These are phyloP conservation scores for Macrosiphum euphorbiae DNA, from an alignment of 2,888 invertebrate genomes.

Conservation along the genomic window DNA sequence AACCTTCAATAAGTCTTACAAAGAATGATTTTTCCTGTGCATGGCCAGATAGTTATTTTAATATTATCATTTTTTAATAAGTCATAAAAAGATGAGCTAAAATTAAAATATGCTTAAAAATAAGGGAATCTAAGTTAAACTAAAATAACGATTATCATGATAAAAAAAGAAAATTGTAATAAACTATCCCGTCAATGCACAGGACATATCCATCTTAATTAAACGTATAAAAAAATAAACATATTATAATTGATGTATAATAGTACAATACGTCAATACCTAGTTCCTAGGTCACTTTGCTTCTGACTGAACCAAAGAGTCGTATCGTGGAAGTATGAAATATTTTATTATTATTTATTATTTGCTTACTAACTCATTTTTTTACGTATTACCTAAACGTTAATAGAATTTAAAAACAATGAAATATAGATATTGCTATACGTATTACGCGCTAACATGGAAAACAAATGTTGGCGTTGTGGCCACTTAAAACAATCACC, in stretches of 20 bases:
- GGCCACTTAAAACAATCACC: neutral
- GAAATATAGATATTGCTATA: neutral
- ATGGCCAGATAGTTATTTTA: neutral
- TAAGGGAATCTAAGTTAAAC: neutral
- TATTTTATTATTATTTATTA: neutral
- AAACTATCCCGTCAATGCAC: neutral
- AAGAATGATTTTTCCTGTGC: neutral
- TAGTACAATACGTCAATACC: no score
- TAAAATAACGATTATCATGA: neutral
- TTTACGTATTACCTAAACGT: neutral
- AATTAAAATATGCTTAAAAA: no score
- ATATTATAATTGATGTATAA: neutral
- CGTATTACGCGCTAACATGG: neutral
- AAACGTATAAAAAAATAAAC: neutral
- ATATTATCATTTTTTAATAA: neutral
- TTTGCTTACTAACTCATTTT: neutral
- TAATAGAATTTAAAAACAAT: neutral
- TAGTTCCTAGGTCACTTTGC: neutral
- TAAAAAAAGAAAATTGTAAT: neutral
- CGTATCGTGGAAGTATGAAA: neutral
- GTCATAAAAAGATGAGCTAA: no score
- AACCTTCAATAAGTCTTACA: neutral
- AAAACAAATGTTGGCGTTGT: neutral
- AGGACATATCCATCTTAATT: neutral
- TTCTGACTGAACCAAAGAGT: neutral